Evolutionary conservation across 1,140 invertebrate species (phyloP), one percentile per base, ranked within the genome.

Genomic region (Asbolus verrucosus): DNA sequence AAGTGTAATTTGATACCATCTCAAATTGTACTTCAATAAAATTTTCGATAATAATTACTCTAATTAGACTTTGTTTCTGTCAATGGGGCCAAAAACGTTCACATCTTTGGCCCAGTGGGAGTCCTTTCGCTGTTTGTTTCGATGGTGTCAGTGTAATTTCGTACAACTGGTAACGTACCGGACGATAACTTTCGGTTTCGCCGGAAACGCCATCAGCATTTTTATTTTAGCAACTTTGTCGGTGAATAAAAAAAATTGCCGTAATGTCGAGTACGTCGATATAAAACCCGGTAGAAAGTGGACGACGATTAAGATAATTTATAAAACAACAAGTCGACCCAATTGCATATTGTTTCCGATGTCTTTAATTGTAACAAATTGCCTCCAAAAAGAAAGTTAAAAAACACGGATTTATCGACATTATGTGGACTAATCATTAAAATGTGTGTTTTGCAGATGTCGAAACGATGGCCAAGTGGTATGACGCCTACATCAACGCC

Each of bases 371-470:
- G n/a, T 2, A 6, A 36, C 11, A 43, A 43, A 43, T 43, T 18
- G 16, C 16, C 13, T 43, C 14, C 39, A 43, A 43, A 9, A 43
- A 43, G 39, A 43, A 43, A 43, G 39, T 43, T 14, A n/a, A 38
- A 38, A 43, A 16, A 16, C 16, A 6, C n/a, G n/a, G n/a, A n/a
- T n/a, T n/a, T n/a, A n/a, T n/a, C n/a, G n/a, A n/a, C n/a, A n/a
- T n/a, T n/a, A n/a, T n/a, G n/a, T n/a, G n/a, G n/a, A n/a, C n/a
- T n/a, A n/a, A n/a, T n/a, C n/a, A n/a, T n/a, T n/a, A n/a, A n/a
- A n/a, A n/a, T 24, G 13, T 27, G 27, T 67, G 15, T 67, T 13
- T 74, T 74, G 16, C 63, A 74, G 73, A 74, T 74, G 73, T 63
- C 46, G 59, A 65, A 36, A 67, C 71, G 59, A 67, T 67, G 63